Conservation (phyloP, 2,797 vertebrate genomes). For the Phrynocephalus guinanensis region DNA sequence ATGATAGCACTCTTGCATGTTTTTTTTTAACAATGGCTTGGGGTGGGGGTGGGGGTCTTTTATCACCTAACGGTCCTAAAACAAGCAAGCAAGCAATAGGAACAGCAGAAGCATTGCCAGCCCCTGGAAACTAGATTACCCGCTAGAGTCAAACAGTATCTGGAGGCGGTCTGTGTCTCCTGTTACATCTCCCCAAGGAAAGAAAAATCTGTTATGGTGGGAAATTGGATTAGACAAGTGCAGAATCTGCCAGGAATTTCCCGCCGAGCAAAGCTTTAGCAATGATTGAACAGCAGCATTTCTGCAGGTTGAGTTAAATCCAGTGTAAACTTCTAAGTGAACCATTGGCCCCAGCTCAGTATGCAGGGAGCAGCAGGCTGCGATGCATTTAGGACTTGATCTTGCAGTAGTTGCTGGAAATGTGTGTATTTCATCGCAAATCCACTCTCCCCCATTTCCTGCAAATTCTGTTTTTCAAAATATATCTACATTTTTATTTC, state of each 20-base stretch:
- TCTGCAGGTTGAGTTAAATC: conserved; percentile 71
- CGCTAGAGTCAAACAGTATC: conserved; percentile 4
- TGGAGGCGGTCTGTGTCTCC: conserved; percentile 25
- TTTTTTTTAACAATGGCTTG: too few relatives aligned
- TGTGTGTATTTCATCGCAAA: not conserved
- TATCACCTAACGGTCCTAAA: too few relatives aligned
- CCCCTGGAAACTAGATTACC: not conserved
- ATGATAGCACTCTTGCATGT: too few relatives aligned
- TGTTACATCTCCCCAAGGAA: conserved; percentile 44
- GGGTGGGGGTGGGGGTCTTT: too few relatives aligned
- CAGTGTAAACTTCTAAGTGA: conserved; percentile 65
- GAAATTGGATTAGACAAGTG: conserved; percentile 65
- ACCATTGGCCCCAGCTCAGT: conserved; percentile 60
- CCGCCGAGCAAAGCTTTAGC: conserved; percentile 58
- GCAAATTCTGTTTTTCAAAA: not conserved
- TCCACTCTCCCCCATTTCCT: not conserved
- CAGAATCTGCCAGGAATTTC: conserved; percentile 62
- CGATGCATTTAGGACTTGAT: conserved; percentile 47
- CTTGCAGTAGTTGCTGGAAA: not conserved
- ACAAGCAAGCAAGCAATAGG: not conserved
- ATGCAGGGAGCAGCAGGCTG: conserved; percentile 61
- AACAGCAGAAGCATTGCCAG: not conserved
- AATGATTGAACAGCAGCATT: conserved; percentile 65
- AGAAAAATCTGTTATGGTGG: conserved; percentile 40
- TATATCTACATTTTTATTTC: not conserved